Percentiles rank a stretch among this genome's conserved stretches.
phyloP scores from a whole-genome alignment of 35 echinoderm and acorn worm species.

The Apostichopus californicus region DNA sequence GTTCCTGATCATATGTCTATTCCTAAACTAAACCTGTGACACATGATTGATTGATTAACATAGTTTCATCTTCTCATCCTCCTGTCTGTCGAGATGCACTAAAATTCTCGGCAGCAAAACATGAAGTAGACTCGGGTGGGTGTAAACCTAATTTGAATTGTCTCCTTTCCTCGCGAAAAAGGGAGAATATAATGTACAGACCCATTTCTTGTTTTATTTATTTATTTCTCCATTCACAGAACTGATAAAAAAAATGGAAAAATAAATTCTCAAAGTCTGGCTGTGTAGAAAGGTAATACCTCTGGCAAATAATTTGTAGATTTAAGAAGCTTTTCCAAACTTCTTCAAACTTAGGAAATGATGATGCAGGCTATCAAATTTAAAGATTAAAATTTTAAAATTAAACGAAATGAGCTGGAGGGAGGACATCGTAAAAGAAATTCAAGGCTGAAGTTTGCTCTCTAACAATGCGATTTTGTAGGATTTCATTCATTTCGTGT shows the following conservation, averaged over 20 bases:
- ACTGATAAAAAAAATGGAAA: neutral
- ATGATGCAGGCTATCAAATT: conserved; percentile 4
- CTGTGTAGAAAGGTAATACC: neutral
- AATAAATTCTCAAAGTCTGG: neutral
- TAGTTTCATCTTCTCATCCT: neutral
- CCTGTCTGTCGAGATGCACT: neutral
- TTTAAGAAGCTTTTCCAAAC: neutral
- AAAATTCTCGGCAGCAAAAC: neutral
- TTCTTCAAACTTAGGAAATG: neutral
- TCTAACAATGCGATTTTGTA: neutral
- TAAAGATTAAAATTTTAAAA: neutral
- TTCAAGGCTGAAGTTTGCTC: neutral
- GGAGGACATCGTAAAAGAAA: neutral
- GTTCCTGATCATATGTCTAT: neutral
- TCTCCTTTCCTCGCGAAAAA: neutral
- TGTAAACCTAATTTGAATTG: neutral
- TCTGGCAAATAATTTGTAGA: neutral
- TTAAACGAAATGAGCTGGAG: neutral
- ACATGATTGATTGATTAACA: neutral
- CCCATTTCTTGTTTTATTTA: too few species aligned
- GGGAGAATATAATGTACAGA: neutral
- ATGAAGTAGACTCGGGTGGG: neutral
- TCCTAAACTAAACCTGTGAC: neutral
- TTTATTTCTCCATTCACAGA: neutral
- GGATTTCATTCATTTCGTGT: neutral